Percentiles rank a stretch among this genome's conserved stretches.
Conservation (phyloP, 2,888 invertebrate genomes). For the Timema cristinae region DNA sequence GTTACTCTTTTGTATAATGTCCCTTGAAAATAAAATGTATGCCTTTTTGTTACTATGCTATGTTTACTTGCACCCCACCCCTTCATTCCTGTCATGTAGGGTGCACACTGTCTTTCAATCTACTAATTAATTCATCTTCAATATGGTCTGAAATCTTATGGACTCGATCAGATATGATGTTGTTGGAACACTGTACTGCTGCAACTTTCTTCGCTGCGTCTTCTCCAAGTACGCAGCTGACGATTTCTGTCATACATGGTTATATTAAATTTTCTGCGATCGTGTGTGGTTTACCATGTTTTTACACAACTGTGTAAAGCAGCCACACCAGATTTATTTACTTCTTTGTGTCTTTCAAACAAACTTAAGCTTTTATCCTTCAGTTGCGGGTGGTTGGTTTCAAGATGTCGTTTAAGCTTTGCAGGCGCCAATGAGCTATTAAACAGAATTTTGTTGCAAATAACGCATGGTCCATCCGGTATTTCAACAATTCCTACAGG, state of each 20-base stretch:
- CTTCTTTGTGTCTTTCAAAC: neutral
- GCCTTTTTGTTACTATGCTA: too few species aligned
- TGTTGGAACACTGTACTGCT: constrained; percentile 23
- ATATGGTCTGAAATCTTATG: constrained; percentile 29
- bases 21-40: too few species aligned
- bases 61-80: too few species aligned
- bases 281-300: constrained; percentile 29
- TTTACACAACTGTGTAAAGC: neutral
- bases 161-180: constrained; percentile 24
- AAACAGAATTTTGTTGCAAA: constrained; percentile 10
- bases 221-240: constrained; percentile 28
- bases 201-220: constrained; percentile 28
- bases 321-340: neutral
- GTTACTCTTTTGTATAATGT: too few species aligned
- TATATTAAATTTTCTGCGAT: constrained; percentile 30
- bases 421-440: constrained; percentile 13
- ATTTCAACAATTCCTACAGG: neutral
- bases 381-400: constrained; percentile 3
- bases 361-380: neutral
- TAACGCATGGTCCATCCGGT: neutral
- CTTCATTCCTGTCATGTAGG: too few species aligned
- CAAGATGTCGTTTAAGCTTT: neutral
- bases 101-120: too few species aligned
- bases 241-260: constrained; percentile 27
- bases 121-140: constrained; percentile 12